A percentile compares a stretch with the other conserved stretches of the same genome.
Conservation (phyloP, 2,113 vertebrate genomes). For the Microcebus ravelobensis region DNA sequence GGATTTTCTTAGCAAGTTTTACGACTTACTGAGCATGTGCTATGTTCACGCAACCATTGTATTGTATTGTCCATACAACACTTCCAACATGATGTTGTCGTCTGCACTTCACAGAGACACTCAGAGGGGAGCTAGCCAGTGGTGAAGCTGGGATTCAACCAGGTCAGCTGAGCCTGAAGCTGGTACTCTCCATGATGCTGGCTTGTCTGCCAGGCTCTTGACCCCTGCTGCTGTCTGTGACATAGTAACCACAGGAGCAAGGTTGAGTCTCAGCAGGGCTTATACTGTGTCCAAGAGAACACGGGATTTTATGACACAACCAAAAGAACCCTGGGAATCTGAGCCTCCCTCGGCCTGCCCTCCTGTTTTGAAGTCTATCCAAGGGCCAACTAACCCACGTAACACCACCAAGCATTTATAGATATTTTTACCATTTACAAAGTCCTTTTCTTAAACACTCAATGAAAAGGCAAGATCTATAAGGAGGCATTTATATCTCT, state of each 20-base stretch:
- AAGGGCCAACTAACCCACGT: background rate
- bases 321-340: background rate
- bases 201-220: background rate
- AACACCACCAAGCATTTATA: background rate
- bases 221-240: background rate
- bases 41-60: background rate
- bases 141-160: background rate
- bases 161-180: background rate
- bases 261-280: background rate
- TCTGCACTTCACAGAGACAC: background rate
- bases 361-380: background rate
- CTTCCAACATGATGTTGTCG: background rate
- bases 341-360: background rate
- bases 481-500: background rate
- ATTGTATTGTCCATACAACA: background rate
- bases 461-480: background rate
- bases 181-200: background rate
- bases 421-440: background rate
- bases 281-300: background rate
- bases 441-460: background rate
- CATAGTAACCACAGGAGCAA: background rate
- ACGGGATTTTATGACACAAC: background rate
- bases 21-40: background rate
- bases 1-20: background rate
- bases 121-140: background rate